Evolutionary conservation across 2,113 vertebrate genomes (phyloP), one percentile per base, ranked within the genome.

Genomic region (Nipponia nippon): DNA sequence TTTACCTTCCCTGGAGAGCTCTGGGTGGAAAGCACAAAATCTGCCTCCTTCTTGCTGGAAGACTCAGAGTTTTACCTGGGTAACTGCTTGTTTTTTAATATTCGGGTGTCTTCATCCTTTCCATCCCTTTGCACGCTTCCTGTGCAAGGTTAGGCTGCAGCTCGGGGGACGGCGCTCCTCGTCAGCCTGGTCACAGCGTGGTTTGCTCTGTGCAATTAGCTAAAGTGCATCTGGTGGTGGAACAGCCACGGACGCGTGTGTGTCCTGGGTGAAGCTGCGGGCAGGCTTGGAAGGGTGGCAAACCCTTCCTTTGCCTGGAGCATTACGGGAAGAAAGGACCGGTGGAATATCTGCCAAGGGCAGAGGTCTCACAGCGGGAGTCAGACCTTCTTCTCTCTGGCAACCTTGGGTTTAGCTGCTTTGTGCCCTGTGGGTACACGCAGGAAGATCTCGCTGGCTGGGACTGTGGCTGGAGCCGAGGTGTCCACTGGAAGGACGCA

Each of bases 201-300:
- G 40, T 50, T 82, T 46, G 47, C 55, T 62, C 75, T 3, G 3
- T 36, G 50, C 76, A 53, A 23, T 71, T 50, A 79, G 30, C 52
- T 53, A 2, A 71, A 66, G 58, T 13, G 87, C 10, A 16, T n/a
- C 56, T 65, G 77, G 56, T 58, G 70, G 50, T 23, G 52, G 49
- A 65, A 14, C 22, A 7, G 25, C 62, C 23, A 1, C 11, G 3
- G 72, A 21, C 0, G 6, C 2, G 2, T n/a, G 47, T 16, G 69
- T 2, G 2, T 36, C 40, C 79, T 17, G 34, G 46, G 72, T 7
- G 53, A 83, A 58, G 52, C 79, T 59, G 58, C 25, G 3, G 76
- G 69, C 59, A 18, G 46, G 61, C 29, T 36, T 42, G 86, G 66
- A 62, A 85, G 40, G 40, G 53, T 62, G 80, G 26, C 59, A 73